Percentiles rank a stretch among this genome's conserved stretches.
These are phyloP conservation scores for Cryptoprocta ferox DNA, from an alignment of 2,797 vertebrate genomes.

Conservation along the genomic window DNA sequence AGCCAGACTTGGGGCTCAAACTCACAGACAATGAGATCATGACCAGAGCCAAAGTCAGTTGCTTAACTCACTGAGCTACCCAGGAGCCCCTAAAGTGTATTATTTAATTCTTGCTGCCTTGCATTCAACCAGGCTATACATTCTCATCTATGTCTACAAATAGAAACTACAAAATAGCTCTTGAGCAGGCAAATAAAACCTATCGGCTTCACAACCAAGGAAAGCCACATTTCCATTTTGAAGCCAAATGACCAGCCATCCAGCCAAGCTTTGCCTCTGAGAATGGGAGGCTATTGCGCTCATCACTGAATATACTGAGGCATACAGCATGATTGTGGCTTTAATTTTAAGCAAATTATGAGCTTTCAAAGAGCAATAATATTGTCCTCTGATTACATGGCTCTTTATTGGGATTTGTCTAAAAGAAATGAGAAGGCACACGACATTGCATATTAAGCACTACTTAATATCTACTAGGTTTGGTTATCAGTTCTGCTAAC, in stretches of 20 bases:
- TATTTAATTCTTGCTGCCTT: background rate
- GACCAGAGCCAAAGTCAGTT: too few relatives aligned
- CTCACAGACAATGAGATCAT: too few relatives aligned
- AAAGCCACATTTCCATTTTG: background rate
- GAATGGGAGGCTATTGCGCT: background rate
- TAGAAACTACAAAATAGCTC: background rate
- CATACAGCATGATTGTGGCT: background rate
- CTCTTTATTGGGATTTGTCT: background rate
- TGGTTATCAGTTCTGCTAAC: conserved; percentile 60
- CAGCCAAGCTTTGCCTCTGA: background rate
- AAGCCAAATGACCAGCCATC: background rate
- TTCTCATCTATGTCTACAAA: background rate
- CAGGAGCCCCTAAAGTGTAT: too few relatives aligned
- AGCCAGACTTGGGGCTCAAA: too few relatives aligned
- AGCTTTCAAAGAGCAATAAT: conserved; percentile 46
- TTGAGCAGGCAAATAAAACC: background rate
- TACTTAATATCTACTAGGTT: conserved; percentile 28
- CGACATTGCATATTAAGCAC: background rate
- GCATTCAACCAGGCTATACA: background rate
- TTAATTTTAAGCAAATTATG: conserved; percentile 44
- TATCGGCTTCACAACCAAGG: background rate
- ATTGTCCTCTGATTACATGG: background rate
- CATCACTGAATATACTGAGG: background rate
- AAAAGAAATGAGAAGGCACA: conserved; percentile 37
- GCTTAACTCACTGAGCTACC: too few relatives aligned